These are phyloP conservation scores for Scomber japonicus DNA, from an alignment of 2,113 vertebrate species.

Conservation along the genomic window DNA sequence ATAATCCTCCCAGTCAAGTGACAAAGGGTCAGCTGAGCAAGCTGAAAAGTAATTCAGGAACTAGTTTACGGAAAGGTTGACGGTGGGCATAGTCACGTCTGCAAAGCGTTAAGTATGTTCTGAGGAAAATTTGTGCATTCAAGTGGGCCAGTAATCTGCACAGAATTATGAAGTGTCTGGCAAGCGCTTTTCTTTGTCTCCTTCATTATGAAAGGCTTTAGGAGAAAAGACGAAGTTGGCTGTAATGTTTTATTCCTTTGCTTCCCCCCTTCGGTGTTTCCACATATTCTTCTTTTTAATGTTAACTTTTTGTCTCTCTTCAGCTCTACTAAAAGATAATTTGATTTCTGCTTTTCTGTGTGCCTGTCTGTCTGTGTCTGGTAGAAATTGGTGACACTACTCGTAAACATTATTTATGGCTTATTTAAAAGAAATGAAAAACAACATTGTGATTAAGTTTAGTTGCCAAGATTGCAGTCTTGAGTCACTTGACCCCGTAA, in stretches of 20 bases:
- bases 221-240: constrained; percentile 17
- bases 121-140: constrained; percentile 44
- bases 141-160: constrained; percentile 53
- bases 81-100: constrained; percentile 50
- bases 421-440: constrained; percentile 36
- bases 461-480: constrained; percentile 33
- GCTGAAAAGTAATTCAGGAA: constrained; percentile 65
- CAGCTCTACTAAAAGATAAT: neutral
- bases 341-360: neutral
- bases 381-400: constrained; percentile 11
- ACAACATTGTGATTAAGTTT: constrained; percentile 25
- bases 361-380: neutral
- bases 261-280: constrained; percentile 1
- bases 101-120: constrained; percentile 20
- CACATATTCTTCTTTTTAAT: constrained; percentile 3
- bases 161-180: constrained; percentile 36
- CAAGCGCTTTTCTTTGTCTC: constrained; percentile 49
- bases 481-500: constrained; percentile 56
- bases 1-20: constrained; percentile 75
- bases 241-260: neutral
- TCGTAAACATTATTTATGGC: neutral
- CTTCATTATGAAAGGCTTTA: constrained; percentile 23
- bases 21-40: constrained; percentile 75
- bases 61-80: constrained; percentile 47
- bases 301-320: neutral